Percentiles rank a stretch among this genome's conserved stretches.
Conservation (phyloP, 2,113 vertebrate species). For the Corythornis cristatus region DNA sequence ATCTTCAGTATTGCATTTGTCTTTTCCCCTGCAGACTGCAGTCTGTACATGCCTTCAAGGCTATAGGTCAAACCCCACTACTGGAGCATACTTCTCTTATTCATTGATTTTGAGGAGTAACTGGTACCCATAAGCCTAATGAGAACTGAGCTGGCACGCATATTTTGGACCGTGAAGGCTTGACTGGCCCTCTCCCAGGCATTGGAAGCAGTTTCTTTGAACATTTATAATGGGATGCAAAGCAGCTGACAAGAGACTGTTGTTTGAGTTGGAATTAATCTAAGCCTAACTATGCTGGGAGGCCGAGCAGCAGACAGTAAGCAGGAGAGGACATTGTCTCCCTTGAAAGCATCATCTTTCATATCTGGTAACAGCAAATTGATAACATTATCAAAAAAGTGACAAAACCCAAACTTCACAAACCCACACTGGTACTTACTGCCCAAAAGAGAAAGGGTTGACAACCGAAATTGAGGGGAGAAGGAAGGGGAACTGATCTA, state of each 20-base stretch:
- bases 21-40: neutral
- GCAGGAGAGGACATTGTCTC: neutral
- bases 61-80: neutral
- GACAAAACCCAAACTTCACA: neutral
- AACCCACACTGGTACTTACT: neutral
- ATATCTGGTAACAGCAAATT: neutral
- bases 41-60: neutral
- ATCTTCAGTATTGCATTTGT: neutral
- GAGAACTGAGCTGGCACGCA: neutral
- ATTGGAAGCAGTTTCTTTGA: neutral
- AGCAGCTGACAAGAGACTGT: neutral
- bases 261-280: neutral
- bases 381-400: neutral
- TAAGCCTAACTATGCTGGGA: neutral
- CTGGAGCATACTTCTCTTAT: neutral
- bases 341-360: neutral
- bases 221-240: neutral
- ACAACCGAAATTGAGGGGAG: neutral
- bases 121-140: neutral
- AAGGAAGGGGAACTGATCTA: neutral
- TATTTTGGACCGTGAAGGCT: neutral
- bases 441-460: neutral
- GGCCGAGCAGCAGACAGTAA: fast-evolving
- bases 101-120: neutral
- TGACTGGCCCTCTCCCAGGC: neutral